Evolutionary conservation across 2,113 vertebrate genomes (phyloP).

Genomic region (Lophius piscatorius): DNA sequence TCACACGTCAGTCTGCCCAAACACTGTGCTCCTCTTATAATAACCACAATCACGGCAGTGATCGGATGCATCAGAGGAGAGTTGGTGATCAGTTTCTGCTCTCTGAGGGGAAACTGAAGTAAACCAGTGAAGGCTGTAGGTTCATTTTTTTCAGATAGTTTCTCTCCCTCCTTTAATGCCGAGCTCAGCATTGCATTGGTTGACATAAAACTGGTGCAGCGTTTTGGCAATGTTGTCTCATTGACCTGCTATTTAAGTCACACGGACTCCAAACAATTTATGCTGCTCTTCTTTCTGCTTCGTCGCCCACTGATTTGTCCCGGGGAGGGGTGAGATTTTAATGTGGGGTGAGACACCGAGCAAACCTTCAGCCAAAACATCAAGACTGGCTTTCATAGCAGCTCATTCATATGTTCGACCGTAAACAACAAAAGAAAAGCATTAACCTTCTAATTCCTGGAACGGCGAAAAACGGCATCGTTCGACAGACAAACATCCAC

Average conservation of each 20-base stretch:
- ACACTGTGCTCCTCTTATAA: conserved; percentile 59
- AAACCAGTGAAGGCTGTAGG: too few relatives aligned
- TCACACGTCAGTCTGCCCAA: conserved; percentile 73
- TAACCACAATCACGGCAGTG: conserved; percentile 33
- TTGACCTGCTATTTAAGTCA: conserved; percentile 29
- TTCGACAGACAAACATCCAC: conserved; percentile 14
- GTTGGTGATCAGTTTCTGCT: conserved; percentile 33
- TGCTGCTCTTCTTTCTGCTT: conserved; percentile 28
- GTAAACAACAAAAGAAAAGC: conserved; percentile 50
- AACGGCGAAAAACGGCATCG: conserved; percentile 1
- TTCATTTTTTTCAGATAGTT: too few relatives aligned
- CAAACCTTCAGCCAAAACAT: conserved; percentile 20
- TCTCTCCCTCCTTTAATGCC: too few relatives aligned
- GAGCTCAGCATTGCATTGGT: conserved; percentile 37
- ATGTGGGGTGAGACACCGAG: conserved; percentile 22
- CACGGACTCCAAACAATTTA: conserved; percentile 27
- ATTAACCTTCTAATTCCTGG: conserved; percentile 21
- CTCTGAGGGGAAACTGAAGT: conserved; percentile 16
- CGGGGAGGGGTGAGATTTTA: conserved; percentile 8
- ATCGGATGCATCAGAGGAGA: conserved; percentile 16
- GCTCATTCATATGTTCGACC: conserved; percentile 4
- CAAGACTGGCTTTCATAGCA: conserved; percentile 29
- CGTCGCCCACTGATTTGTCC: conserved; percentile 24
- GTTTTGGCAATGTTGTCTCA: conserved; percentile 69
- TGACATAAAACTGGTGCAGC: conserved; percentile 41